phyloP scores from a whole-genome alignment of 2,888 invertebrate genomes.

The Drosophila meridiana region DNA sequence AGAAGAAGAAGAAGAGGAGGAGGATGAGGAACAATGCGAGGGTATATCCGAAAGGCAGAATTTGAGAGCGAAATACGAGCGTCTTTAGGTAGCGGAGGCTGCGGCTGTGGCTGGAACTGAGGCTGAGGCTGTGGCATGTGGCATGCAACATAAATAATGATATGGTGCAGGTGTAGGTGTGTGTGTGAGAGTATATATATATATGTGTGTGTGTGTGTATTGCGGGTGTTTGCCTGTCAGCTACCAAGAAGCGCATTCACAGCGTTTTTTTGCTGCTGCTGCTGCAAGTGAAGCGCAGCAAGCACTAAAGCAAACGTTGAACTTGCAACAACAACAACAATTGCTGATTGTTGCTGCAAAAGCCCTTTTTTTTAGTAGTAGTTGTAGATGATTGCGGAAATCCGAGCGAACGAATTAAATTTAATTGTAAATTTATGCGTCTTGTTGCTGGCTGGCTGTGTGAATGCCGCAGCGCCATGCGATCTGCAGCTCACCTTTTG shows the following conservation, averaged over 20 bases:
- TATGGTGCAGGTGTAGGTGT: slow-evolving; percentile 16
- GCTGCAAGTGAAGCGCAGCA: slow-evolving; percentile 71
- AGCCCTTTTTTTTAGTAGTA: slow-evolving; percentile 32
- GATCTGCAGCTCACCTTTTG: slow-evolving; percentile 66
- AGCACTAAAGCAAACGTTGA: slow-evolving; percentile 76
- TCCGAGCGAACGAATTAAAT: slow-evolving; percentile 76
- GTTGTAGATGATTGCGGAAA: slow-evolving; percentile 63
- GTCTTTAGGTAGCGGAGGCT: slow-evolving; percentile 40
- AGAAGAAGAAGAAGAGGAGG: slow-evolving; percentile 29
- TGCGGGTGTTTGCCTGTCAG: slow-evolving; percentile 43
- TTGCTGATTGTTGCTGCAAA: slow-evolving; percentile 52
- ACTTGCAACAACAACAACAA: slow-evolving; percentile 72
- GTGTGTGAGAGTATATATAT: not conserved
- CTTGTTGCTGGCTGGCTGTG: slow-evolving; percentile 45
- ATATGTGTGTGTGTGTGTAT: slow-evolving; percentile 15
- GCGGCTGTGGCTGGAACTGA: not conserved
- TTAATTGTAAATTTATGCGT: slow-evolving; percentile 81
- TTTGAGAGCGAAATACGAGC: slow-evolving; percentile 25
- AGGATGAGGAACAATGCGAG: slow-evolving; percentile 29
- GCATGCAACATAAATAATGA: slow-evolving; percentile 45
- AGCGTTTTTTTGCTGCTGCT: slow-evolving; percentile 30
- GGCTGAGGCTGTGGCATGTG: slow-evolving; percentile 27
- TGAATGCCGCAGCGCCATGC: slow-evolving; percentile 59
- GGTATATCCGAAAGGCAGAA: slow-evolving; percentile 18
- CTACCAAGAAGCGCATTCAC: slow-evolving; percentile 76